Base-by-base conservation (phyloP, 92 coral and sea anemone genomes). In the Anthopleura xanthogrammica region DNA sequence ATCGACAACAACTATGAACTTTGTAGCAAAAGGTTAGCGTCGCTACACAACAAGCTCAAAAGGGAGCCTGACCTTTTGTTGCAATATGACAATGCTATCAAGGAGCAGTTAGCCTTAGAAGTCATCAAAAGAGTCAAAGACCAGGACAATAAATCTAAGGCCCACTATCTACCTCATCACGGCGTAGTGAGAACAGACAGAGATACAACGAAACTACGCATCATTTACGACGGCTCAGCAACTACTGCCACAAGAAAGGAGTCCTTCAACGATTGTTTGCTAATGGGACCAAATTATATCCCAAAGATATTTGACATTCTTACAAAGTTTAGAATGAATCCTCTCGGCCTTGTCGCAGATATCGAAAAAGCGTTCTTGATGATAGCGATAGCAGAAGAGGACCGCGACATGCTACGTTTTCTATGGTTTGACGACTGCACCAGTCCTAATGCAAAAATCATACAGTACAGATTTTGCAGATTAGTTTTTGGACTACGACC, bases 351-450 rank as follows among this genome's bases (percentile, higher is more conserved):
- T 2, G 76, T 82, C 1, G 94, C 93, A 7, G 91, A 87, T 56
- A 90, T 86, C 7, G 88, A 90, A 75, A 90, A 89, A 40, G 89
- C 85, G 3, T 89, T 89, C 75, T 71, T 82, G 77, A 89, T 89
- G 92, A 52, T 86, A 13, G 83, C 39, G 16, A 82, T 89, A n/a
- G 36, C 40, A 9, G 76, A 85, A 16, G 48, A 19, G 16, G 83
- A 89, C 68, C 72, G 88, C 20, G 85, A 90, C 74, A 80, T 90
- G 90, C 74, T 86, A 72, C 87, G 90, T 12, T 90, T 90, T 78
- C 78, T 90, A 40, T 90, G 93, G 93, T 71, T 85, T 22, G 81
- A 80, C 23, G 79, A 89, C 72, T 46, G 83, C 16, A 55, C 54
- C 48, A 71, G 46, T 24, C 83, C 82, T 29, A 72, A 77, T 60